A percentile compares a stretch with the other conserved stretches of the same genome.
Evolutionary conservation across 1,140 invertebrate species (phyloP).

Genomic region (Cydia fagiglandana): DNA sequence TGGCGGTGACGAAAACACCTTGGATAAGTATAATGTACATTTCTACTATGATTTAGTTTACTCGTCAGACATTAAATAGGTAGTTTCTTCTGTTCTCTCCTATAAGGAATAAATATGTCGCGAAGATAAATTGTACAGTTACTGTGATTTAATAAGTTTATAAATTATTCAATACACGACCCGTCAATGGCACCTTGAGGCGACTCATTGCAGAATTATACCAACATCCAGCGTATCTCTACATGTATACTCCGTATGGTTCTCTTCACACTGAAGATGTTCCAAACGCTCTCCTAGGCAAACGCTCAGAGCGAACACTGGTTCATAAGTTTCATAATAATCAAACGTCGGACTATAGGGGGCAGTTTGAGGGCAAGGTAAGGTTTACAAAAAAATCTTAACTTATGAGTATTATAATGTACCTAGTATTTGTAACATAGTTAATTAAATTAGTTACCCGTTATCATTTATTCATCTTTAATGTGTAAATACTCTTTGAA

Average conservation of each 20-base stretch:
- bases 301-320: not conserved
- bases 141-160: conserved; percentile 16
- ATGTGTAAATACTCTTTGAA: too few species aligned
- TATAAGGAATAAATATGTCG: not conserved
- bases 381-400: too few species aligned
- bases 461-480: too few species aligned
- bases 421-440: too few species aligned
- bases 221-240: not conserved
- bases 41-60: not conserved
- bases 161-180: conserved; percentile 22
- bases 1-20: too few species aligned
- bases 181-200: not conserved
- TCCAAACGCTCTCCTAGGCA: not conserved
- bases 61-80: not conserved
- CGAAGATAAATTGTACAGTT: conserved; percentile 19
- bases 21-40: not conserved
- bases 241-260: not conserved
- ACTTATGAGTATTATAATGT: too few species aligned
- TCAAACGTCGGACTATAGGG: too few species aligned
- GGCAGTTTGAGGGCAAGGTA: too few species aligned
- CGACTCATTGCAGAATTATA: conserved; percentile 16
- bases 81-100: not conserved
- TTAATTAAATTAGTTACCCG: too few species aligned
- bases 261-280: not conserved
- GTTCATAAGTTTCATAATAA: too few species aligned